These are phyloP conservation scores for Dilophus febrilis DNA, from an alignment of 2,888 invertebrate genomes.

Conservation along the genomic window DNA sequence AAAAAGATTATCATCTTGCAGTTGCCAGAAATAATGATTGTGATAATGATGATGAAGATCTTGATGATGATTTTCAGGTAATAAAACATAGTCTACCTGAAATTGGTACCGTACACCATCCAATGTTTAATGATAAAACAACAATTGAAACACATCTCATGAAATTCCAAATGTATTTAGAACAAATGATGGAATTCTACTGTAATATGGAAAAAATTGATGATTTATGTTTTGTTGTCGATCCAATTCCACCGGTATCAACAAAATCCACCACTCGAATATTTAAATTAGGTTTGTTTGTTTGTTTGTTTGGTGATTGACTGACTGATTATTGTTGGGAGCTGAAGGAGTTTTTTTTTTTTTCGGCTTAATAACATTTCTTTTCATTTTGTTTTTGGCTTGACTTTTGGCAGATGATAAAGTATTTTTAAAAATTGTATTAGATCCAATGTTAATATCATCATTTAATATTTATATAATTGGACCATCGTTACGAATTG, in stretches of 20 bases:
- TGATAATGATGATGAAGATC: too few relatives aligned
- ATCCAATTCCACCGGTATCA: constrained; percentile 17
- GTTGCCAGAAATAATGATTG: too few relatives aligned
- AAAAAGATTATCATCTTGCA: too few relatives aligned
- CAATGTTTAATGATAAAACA: background rate
- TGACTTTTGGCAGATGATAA: constrained; percentile 13
- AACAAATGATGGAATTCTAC: constrained; percentile 23
- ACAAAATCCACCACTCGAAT: constrained; percentile 23
- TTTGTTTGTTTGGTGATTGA: background rate
- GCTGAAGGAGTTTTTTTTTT: too few relatives aligned
- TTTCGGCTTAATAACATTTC: too few relatives aligned
- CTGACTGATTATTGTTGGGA: too few relatives aligned
- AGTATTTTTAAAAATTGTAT: constrained; percentile 22
- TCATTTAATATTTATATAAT: constrained; percentile 22
- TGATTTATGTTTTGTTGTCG: constrained; percentile 25
- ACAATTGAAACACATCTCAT: constrained; percentile 12
- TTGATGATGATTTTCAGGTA: background rate
- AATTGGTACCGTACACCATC: background rate
- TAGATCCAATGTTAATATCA: constrained; percentile 23
- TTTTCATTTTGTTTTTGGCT: background rate
- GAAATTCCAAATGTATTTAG: constrained; percentile 17
- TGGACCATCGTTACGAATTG: constrained; percentile 25
- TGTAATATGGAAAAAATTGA: constrained; percentile 21
- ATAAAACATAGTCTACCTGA: constrained; percentile 4
- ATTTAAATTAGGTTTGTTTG: constrained; percentile 17